Conservation (phyloP, 2,888 invertebrate genomes). For the Malthinus seriepunctatus region DNA sequence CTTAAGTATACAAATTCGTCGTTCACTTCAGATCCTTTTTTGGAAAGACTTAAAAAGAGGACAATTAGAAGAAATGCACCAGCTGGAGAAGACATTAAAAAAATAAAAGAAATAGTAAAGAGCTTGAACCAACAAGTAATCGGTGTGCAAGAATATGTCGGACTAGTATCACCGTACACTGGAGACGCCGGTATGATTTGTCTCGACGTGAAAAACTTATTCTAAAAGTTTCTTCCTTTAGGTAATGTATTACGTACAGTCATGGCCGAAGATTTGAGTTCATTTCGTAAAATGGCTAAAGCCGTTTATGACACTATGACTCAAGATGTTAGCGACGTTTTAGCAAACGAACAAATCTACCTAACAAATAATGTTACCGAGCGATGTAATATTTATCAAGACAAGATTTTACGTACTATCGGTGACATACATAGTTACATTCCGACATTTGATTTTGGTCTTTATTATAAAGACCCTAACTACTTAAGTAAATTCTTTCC, state of each 20-base stretch:
- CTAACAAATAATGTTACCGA: conserved; percentile 45
- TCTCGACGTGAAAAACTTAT: background rate
- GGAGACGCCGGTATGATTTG: conserved; percentile 45
- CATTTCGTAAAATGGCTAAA: conserved; percentile 46
- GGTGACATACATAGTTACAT: conserved; percentile 46
- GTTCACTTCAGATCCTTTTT: conserved; percentile 16
- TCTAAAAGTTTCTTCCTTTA: conserved; percentile 17
- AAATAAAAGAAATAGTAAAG: conserved; percentile 42
- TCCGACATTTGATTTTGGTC: conserved; percentile 50
- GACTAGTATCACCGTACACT: conserved; percentile 47
- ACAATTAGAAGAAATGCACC: conserved; percentile 46
- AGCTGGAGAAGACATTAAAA: conserved; percentile 46
- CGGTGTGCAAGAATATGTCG: conserved; percentile 49
- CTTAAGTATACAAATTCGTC: background rate
- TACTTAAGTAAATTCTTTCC: conserved; percentile 44
- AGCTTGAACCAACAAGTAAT: conserved; percentile 38
- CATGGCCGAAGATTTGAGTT: conserved; percentile 46
- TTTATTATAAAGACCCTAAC: conserved; percentile 39
- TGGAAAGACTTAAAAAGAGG: conserved; percentile 37
- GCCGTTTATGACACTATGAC: conserved; percentile 53
- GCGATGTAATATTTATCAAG: conserved; percentile 38
- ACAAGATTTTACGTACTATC: conserved; percentile 48
- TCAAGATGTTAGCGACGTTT: conserved; percentile 51
- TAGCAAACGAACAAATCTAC: conserved; percentile 51
- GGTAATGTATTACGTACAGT: conserved; percentile 42